Base-by-base conservation (phyloP, 2,888 invertebrate species). In the Melipona bicolor region DNA sequence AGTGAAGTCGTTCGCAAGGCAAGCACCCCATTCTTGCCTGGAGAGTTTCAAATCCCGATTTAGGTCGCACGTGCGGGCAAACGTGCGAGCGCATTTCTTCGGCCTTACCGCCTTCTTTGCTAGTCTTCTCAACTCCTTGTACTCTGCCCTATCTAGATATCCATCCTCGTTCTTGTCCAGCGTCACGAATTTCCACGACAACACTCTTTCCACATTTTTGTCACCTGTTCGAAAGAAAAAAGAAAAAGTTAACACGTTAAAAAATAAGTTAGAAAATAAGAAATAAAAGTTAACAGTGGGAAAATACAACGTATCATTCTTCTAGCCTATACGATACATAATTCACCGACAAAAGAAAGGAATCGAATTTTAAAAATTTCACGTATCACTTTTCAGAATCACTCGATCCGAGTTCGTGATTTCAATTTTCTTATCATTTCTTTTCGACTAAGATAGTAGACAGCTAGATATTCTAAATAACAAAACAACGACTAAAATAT, bases 101-200 rank as follows among this genome's bases (percentile, higher is more conserved):
- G 99, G 99, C 92, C 97, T 97, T 76, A 98, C 98, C 84, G 97
- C 97, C 95, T 98, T 98, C 94, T 97, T 98, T 72, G 98, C 97
- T 72, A 98, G 96, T 90, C 97, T 96, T 89, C 97, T 96, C 54
- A 99, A 95, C 87, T 97, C 97, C 85, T 97, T 96, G 93, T 98
- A 98, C 94, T 99, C 99, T 67, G 96, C 96, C 91, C 97, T 97
- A 93, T 97, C 97, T 90, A 99, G 95, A 78, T 96, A 95, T 72
- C 96, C 96, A 95, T 98, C 98, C 70, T 95, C 95, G 94, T 99
- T 97, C 84, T 95, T 95, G 95, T 99, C 99, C 91, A 99, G 95
- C 85, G 97, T 96, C 43, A 96, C 95, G 94, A 99, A 99, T 95
- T 99, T 99, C 99, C 99, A 99, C 87, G 97, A 97, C 21, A 98